A percentile compares a stretch with the other conserved stretches of the same genome.
Evolutionary conservation across 2,113 vertebrate species (phyloP).

Genomic region (Alexandromys fortis): DNA sequence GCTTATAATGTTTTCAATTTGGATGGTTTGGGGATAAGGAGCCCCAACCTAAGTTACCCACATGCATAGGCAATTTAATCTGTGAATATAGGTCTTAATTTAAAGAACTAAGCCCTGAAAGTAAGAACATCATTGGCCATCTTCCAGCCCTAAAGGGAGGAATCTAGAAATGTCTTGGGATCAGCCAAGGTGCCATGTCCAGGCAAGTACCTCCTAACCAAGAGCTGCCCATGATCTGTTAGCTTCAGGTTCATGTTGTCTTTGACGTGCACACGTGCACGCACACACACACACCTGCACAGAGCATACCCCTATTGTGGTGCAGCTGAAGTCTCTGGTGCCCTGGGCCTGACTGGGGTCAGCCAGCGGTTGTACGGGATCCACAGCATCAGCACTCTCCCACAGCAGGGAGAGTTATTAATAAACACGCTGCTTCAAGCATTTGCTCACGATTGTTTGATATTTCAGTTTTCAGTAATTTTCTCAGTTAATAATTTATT

Average conservation of each 20-base stretch:
- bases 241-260: not conserved
- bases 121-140: not conserved
- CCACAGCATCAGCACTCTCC: constrained; percentile 20
- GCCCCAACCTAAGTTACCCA: not conserved
- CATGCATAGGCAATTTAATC: not conserved
- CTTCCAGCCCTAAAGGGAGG: not conserved
- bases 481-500: constrained; percentile 85
- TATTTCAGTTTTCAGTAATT: constrained; percentile 85
- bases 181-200: not conserved
- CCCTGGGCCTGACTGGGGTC: not conserved
- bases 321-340: not conserved
- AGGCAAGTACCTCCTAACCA: not conserved
- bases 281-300: not conserved
- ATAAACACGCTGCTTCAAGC: constrained; percentile 78
- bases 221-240: not conserved
- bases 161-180: not conserved
- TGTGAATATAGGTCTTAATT: not conserved
- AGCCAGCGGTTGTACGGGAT: not conserved
- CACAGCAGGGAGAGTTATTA: constrained; percentile 70
- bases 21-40: not conserved
- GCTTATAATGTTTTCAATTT: not conserved
- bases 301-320: rapidly evolving
- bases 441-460: constrained; percentile 83
- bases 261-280: not conserved
- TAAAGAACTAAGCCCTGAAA: not conserved